A percentile compares a stretch with the other conserved stretches of the same genome.
phyloP scores from a whole-genome alignment of 1,140 invertebrate genomes.

The Papilio polyxenes region DNA sequence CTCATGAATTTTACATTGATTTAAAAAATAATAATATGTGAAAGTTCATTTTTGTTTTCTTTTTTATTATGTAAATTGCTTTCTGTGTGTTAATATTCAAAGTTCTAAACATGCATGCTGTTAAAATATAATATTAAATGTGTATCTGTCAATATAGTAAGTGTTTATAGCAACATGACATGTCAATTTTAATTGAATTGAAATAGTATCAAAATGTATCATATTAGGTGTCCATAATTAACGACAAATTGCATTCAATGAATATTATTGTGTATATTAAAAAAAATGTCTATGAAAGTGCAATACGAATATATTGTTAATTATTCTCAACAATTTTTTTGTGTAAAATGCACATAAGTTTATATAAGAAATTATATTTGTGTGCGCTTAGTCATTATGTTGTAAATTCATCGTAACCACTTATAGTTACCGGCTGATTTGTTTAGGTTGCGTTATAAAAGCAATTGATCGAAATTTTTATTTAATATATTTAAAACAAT shows the following conservation, averaged over 20 bases:
- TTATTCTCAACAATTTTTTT: slow-evolving; percentile 23
- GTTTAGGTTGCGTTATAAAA: slow-evolving; percentile 9
- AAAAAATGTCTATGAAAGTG: slow-evolving; percentile 38
- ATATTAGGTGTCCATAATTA: slow-evolving; percentile 22
- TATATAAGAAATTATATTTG: slow-evolving; percentile 38
- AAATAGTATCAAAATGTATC: slow-evolving; percentile 17
- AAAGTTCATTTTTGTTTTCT: not conserved
- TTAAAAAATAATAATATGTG: not conserved
- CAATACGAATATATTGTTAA: slow-evolving; percentile 38
- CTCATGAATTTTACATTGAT: not conserved
- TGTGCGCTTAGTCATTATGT: slow-evolving; percentile 57
- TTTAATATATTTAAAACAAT: not conserved
- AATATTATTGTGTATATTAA: slow-evolving; percentile 10
- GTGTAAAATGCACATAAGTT: slow-evolving; percentile 32
- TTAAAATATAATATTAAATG: slow-evolving; percentile 27
- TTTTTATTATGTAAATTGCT: not conserved
- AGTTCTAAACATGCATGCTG: slow-evolving; percentile 14
- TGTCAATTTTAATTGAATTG: slow-evolving; percentile 36
- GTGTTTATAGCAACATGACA: slow-evolving; percentile 19
- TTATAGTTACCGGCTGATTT: slow-evolving; percentile 41
- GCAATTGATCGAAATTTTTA: slow-evolving; percentile 9
- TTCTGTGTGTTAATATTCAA: slow-evolving; percentile 18
- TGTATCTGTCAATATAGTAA: slow-evolving; percentile 33
- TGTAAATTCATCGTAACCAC: slow-evolving; percentile 46
- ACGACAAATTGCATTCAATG: slow-evolving; percentile 13